A percentile compares a stretch with the other conserved stretches of the same genome.
Conservation (phyloP, 2,113 vertebrate genomes). For the Carlito syrichta region DNA sequence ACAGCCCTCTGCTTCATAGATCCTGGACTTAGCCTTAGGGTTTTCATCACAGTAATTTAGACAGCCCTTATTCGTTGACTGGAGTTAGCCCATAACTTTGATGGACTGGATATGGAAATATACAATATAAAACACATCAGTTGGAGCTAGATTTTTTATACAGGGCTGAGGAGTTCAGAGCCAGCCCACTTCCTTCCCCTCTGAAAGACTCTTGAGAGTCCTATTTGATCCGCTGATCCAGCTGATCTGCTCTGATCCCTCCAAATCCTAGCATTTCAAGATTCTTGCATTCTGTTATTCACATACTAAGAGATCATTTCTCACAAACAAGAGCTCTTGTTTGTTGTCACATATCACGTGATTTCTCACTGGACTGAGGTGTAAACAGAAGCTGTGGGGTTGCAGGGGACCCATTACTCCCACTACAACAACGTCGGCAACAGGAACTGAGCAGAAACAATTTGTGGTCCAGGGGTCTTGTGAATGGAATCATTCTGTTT, state of each 20-base stretch:
- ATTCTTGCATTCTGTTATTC: neutral
- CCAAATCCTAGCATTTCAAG: neutral
- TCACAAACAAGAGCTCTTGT: neutral
- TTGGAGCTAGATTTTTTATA: neutral
- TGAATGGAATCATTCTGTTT: neutral
- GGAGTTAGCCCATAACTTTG: neutral
- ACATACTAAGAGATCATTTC: neutral
- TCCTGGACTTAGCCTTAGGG: neutral
- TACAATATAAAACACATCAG: neutral
- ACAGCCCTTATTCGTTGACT: neutral
- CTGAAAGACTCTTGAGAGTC: neutral
- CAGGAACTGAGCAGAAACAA: neutral
- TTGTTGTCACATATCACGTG: accelerated
- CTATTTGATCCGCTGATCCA: neutral
- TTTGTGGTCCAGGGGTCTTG: neutral
- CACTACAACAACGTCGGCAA: neutral
- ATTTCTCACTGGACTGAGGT: neutral
- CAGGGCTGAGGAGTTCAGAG: neutral
- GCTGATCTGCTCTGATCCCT: neutral
- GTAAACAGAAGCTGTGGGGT: neutral
- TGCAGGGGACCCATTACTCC: too few relatives aligned
- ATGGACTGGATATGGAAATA: neutral
- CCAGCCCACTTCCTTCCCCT: neutral
- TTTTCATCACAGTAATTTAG: neutral
- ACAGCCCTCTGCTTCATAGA: neutral